A percentile compares a stretch with the other conserved stretches of the same genome.
Conservation (phyloP, 2,888 invertebrate genomes). For the Drosophila multiciliata region DNA sequence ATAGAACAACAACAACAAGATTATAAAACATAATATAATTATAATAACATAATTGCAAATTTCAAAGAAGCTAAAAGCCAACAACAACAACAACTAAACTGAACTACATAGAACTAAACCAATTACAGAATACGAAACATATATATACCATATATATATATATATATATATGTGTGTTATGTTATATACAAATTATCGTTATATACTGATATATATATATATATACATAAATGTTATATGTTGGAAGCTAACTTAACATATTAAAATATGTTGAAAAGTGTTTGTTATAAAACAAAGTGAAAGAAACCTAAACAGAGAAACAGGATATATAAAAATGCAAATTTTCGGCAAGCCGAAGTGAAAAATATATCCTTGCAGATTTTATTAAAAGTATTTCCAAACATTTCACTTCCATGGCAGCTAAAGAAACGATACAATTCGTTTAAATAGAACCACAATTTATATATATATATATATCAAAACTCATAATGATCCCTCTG, state of each 20-base stretch:
- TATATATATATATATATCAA: neutral
- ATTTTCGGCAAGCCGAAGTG: slow-evolving; percentile 38
- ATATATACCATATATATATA: slow-evolving; percentile 6
- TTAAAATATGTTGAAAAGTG: slow-evolving; percentile 46
- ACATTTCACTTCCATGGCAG: slow-evolving; percentile 30
- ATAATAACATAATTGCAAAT: slow-evolving; percentile 36
- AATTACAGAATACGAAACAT: slow-evolving; percentile 32
- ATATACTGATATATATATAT: slow-evolving; percentile 36
- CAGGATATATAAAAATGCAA: neutral
- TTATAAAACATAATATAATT: slow-evolving; percentile 26
- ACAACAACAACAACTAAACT: slow-evolving; percentile 40
- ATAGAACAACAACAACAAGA: slow-evolving; percentile 31
- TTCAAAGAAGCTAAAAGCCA: slow-evolving; percentile 61
- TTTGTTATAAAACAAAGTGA: slow-evolving; percentile 67
- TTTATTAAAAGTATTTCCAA: neutral
- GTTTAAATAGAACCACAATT: neutral
- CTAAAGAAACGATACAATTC: neutral
- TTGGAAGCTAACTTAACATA: slow-evolving; percentile 9
- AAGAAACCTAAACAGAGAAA: slow-evolving; percentile 32
- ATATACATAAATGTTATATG: slow-evolving; percentile 27
- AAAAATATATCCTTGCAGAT: slow-evolving; percentile 39
- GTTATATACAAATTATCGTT: slow-evolving; percentile 52
- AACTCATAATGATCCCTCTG: slow-evolving; percentile 14
- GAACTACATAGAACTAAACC: slow-evolving; percentile 43
- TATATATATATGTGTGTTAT: slow-evolving; percentile 36